A percentile compares a stretch with the other conserved stretches of the same genome.
Conservation (phyloP, 1,140 invertebrate genomes). For the Conopomorpha cramerella region DNA sequence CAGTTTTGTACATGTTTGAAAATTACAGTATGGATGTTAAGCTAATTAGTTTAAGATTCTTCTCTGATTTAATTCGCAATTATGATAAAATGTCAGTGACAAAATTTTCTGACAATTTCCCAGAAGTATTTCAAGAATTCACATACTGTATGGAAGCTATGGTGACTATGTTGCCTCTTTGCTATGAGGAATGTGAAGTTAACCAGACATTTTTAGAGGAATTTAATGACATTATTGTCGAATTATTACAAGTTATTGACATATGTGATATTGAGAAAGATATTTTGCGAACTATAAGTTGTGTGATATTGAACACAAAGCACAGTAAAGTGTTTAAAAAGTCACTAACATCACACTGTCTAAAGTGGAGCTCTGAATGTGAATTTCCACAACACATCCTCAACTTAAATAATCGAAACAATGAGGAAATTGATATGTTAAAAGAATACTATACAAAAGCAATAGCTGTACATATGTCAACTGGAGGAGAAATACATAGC, state of each 20-base stretch:
- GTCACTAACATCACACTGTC: conserved; percentile 24
- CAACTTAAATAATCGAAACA: conserved; percentile 20
- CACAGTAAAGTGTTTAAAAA: conserved; percentile 21
- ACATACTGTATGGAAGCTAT: conserved; percentile 20
- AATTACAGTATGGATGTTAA: conserved; percentile 41
- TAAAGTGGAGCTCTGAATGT: conserved; percentile 20
- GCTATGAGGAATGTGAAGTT: conserved; percentile 29
- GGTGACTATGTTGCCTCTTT: conserved; percentile 19
- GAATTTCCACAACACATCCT: conserved; percentile 21
- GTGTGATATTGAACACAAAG: conserved; percentile 17
- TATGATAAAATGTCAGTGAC: conserved; percentile 18
- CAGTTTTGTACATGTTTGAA: conserved; percentile 32
- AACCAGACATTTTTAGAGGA: conserved; percentile 15
- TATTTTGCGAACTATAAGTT: conserved; percentile 19
- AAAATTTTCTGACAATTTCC: conserved; percentile 20
- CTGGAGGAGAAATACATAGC: too few species aligned
- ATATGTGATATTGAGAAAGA: too few species aligned
- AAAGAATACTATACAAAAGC: conserved; percentile 21
- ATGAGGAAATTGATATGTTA: conserved; percentile 28
- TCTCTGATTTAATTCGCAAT: conserved; percentile 28
- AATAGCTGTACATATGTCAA: too few species aligned
- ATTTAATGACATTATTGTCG: too few species aligned
- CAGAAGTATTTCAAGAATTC: conserved; percentile 17
- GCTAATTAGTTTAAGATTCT: conserved; percentile 33
- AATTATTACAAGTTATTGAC: too few species aligned